Evolutionary conservation across 2,113 vertebrate genomes (phyloP), one percentile per base, ranked within the genome.

Genomic region (Sphyrna mokarran): DNA sequence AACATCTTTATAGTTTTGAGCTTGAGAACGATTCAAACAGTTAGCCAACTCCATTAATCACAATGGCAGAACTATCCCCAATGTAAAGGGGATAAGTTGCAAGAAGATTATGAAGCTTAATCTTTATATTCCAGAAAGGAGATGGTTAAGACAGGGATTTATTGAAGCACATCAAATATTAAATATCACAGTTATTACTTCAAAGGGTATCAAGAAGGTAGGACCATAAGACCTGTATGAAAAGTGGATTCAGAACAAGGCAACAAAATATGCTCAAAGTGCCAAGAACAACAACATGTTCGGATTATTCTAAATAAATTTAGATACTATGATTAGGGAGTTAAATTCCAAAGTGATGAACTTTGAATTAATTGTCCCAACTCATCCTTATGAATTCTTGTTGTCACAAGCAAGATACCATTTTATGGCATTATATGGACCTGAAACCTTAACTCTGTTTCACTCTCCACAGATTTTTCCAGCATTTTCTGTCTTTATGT

Each of bases 21-120:
- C 61, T 66, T n/a, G 89, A 91, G 89, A 66, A 66, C 66, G 58
- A 66, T 29, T 91, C 29, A 91, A 91, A 66, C 14, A 2, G 89
- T 66, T 91, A 91, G 58, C 58, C 61, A 37, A 63, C 58, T 66
- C 89, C 89, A 91, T 91, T 66, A 91, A 91, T 66, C 89, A 91
- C 23, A 91, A 91, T 16, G 66, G 61, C 33, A 66, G n/a, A 66
- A 66, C 29, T 91, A 61, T 91, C 37, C 89, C 61, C 89, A 91
- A 91, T 91, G 89, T 8, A 91, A 91, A 91, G 14, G 13, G 29
- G 18, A 40, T 40, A 18, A 91, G 33, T 66, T 61, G 54, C n/a
- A 13, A 14, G 33, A 83, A 83, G 78, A 91, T 91, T 91, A 66
- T 91, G 89, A n/a, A 91, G 33, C 29, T 91, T 91, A 66, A 66